phyloP scores from a whole-genome alignment of 1,140 invertebrate genomes.

The Drosophila grimshawi region DNA sequence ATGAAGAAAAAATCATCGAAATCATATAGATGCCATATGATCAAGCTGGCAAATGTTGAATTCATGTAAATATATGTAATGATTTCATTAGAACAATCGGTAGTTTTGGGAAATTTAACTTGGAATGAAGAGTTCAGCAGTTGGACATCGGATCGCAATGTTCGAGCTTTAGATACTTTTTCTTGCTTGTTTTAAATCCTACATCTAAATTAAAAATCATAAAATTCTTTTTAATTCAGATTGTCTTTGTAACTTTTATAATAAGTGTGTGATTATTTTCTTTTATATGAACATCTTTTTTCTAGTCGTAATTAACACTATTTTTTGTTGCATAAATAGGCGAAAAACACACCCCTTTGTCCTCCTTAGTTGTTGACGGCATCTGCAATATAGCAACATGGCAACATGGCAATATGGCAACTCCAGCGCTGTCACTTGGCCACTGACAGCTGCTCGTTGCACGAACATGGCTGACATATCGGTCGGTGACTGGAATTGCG shows the following conservation, averaged over 20 bases:
- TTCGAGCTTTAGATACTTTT: no score
- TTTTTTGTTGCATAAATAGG: slow-evolving; percentile 8
- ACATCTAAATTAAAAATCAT: no score
- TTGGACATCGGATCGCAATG: no score
- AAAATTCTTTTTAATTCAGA: no score
- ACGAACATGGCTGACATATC: slow-evolving; percentile 52
- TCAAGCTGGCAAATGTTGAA: no score
- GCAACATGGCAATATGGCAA: slow-evolving; percentile 34
- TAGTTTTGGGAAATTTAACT: no score
- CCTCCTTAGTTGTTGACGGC: slow-evolving; percentile 11
- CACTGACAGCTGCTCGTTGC: slow-evolving; percentile 67
- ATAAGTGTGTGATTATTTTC: neutral
- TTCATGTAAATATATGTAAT: no score
- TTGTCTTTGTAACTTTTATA: neutral
- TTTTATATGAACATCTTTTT: neutral
- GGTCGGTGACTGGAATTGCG: neutral
- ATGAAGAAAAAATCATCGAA: no score
- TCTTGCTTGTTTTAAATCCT: no score
- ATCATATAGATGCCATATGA: no score
- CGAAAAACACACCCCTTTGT: neutral
- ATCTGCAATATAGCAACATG: slow-evolving; percentile 60
- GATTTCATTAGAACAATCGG: no score
- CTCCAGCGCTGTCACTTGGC: slow-evolving; percentile 58
- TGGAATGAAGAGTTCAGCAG: no score
- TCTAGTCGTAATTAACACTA: slow-evolving; percentile 36